Evolutionary conservation across 2,113 vertebrate genomes (phyloP), one percentile per base, ranked within the genome.

Genomic region (Platichthys flesus): DNA sequence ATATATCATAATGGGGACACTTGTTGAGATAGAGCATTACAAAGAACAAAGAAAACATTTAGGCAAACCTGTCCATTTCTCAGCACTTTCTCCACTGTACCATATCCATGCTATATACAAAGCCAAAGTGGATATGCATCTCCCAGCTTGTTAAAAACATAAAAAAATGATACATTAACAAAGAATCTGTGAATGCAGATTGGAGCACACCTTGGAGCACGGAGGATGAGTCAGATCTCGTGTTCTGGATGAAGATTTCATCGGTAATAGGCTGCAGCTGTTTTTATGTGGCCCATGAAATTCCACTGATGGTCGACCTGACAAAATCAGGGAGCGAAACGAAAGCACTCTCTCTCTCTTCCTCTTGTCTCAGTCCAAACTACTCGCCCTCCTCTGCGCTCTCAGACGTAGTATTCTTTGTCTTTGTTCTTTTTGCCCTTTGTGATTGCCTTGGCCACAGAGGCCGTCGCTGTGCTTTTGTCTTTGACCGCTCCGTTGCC

Each of bases 361-460:
- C 81, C 79, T 85, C 63, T 67, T 56, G 82, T 78, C 70, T 85
- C 87, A 81, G 87, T 83, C 84, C 82, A 60, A 60, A 51, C 58
- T 23, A 9, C 42, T 60, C 47, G 63, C 64, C 40, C 12, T 42
- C 57, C 24, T 49, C 47, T 65, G 55, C 40, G 12, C 26, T 76
- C 84, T 97, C 95, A 98, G 87, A 98, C 97, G 71, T 97, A 98
- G 84, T 98, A 97, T 84, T 98, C 97, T 87, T 97, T 97, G 95
- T 98, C 97, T 82, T 98, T 98, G 94, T 98, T 97, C 92, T 97
- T 97, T 94, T 97, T 97, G 84, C 95, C 94, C 86, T 98, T 98
- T 91, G 94, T 93, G 83, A 94, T 92, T 78, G 95, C 95, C 92
- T 97, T 97, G 82, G 96, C 92, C 72, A 93, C 92, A 6, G 93